Base-by-base conservation (phyloP, 1,140 invertebrate genomes). In the Amphibalanus amphitrite region DNA sequence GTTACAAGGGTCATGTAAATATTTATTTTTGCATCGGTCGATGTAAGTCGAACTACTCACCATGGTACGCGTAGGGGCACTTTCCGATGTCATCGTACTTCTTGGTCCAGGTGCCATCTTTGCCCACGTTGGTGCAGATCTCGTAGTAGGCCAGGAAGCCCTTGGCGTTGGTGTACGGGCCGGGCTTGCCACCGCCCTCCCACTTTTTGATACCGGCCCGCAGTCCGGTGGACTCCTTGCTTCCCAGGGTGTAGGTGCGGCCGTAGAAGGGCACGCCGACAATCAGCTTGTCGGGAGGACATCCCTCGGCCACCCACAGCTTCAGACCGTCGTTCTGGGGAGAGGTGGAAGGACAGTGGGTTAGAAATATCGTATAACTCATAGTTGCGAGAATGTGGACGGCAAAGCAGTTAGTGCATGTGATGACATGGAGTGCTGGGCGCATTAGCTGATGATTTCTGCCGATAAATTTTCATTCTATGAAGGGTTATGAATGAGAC, bases 81-180 rank as follows among this genome's bases (percentile, higher is more conserved):
- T 79, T 72, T 76, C 73, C 74, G 69, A 76, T 71, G 28, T 73
- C 73, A 40, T 74, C 73, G 71, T 70, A 75, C 30, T 73, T 68
- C 59, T 71, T 72, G 10, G 71, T 75, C 71, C 72, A 76, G 28
- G 69, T 65, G 64, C 64, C 64, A 6, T 6, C 84, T 75, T 87
- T 84, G n/a, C 82, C 78, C 70, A 87, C 76, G 74, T 87, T 84
- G 71, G 90, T 85, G 75, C 88, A 89, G 28, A 90, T 86, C 85
- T 89, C 82, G 70, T 82, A 81, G 70, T 77, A 78, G 17, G 77
- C 74, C 29, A 90, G 77, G 71, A 84, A 82, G 72, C 89, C 89
- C 65, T 81, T 80, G 64, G 85, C 84, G 72, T 85, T 81, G 3
- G 81, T 82, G 72, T 78, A 79, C 1, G 70, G 77, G 69, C 79